These are phyloP conservation scores for Nicator chloris DNA, from an alignment of 2,113 vertebrate species.

Conservation along the genomic window DNA sequence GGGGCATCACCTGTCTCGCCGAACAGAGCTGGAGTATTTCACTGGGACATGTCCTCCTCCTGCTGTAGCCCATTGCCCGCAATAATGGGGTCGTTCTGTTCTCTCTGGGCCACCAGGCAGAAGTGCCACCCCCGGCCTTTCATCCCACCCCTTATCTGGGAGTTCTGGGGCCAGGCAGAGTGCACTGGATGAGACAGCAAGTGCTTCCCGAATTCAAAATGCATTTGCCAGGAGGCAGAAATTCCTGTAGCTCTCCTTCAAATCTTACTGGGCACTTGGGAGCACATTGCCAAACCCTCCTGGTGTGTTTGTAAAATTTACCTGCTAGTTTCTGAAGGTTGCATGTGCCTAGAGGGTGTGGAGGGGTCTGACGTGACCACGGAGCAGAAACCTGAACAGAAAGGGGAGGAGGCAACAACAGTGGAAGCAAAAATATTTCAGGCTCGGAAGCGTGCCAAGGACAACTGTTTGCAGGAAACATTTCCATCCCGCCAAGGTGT, in stretches of 20 bases:
- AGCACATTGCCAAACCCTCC: neutral
- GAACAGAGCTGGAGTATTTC: neutral
- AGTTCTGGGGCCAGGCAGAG: neutral
- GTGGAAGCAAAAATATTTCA: neutral
- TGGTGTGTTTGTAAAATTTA: neutral
- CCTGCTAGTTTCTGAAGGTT: neutral
- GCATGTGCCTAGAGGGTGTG: neutral
- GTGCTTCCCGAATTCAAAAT: neutral
- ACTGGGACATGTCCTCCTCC: neutral
- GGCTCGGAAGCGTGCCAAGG: neutral
- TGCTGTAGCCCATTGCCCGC: neutral
- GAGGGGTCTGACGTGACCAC: neutral
- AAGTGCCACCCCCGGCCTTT: neutral
- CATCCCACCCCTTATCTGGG: neutral
- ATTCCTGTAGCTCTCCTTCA: neutral
- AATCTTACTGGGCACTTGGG: neutral
- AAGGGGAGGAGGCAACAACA: neutral
- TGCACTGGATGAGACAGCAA: neutral
- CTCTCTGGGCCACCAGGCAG: neutral
- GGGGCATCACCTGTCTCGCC: neutral
- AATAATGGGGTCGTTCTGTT: neutral
- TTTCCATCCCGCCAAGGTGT: fast-evolving
- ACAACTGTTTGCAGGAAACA: neutral
- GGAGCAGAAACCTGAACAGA: neutral
- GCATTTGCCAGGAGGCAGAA: neutral